These are phyloP conservation scores for Phaenicophaeus curvirostris DNA, from an alignment of 2,797 vertebrate genomes.

Conservation along the genomic window DNA sequence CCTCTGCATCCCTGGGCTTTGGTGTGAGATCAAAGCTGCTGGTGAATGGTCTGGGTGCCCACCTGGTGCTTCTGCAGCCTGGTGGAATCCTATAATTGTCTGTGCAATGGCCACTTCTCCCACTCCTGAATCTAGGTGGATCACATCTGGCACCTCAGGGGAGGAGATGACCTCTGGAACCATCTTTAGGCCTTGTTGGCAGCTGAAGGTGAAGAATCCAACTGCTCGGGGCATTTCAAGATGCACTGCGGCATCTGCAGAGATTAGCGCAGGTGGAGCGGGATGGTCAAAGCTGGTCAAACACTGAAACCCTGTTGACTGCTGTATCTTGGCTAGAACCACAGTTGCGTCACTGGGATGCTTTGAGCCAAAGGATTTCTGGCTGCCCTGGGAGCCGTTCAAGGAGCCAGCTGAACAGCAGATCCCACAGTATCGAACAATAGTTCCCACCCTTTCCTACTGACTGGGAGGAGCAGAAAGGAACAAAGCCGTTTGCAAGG, in stretches of 20 bases:
- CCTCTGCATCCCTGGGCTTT: accelerated
- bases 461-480: neutral
- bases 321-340: neutral
- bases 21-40: neutral
- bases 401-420: neutral
- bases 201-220: neutral
- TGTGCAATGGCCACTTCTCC: neutral
- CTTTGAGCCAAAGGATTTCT: neutral
- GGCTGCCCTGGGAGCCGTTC: neutral
- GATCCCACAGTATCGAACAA: neutral
- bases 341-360: neutral
- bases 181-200: neutral
- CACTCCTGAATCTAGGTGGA: neutral
- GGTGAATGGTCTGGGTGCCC: neutral
- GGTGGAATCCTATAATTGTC: neutral
- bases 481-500: neutral
- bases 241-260: neutral
- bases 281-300: neutral
- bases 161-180: neutral
- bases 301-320: accelerated
- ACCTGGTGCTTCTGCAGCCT: neutral
- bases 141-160: neutral
- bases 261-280: accelerated
- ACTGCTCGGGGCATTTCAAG: neutral
- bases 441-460: conserved; percentile 33